Conservation (phyloP, 37 sponge, comb jelly and placozoan genomes). For the Halichondria panicea region DNA sequence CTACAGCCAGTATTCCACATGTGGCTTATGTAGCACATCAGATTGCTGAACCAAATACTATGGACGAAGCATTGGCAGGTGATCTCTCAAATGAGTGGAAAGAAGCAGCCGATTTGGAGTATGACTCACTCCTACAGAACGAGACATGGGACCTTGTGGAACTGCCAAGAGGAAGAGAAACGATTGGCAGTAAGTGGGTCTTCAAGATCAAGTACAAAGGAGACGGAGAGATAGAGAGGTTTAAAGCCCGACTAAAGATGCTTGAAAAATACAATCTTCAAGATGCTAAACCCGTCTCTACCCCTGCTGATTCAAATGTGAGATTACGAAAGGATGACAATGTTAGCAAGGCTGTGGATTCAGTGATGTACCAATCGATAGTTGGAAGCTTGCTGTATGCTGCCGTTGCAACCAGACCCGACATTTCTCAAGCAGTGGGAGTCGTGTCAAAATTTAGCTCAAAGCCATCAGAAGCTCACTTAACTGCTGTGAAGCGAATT, state of each 20-base stretch:
- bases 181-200: conserved; percentile 46
- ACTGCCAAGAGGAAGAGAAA: conserved; percentile 14
- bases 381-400: conserved; percentile 58
- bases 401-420: conserved; percentile 39
- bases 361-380: conserved; percentile 48
- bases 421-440: conserved; percentile 56
- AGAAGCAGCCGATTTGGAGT: conserved; percentile 12
- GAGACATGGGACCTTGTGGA: conserved; percentile 31
- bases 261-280: conserved; percentile 25
- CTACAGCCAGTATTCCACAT: conserved; percentile 8
- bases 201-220: conserved; percentile 34
- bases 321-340: conserved; percentile 46
- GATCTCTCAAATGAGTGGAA: conserved; percentile 1
- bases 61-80: conserved; percentile 12
- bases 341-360: conserved; percentile 40
- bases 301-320: conserved; percentile 25
- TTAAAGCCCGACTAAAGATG: conserved; percentile 29
- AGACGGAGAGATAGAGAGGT: conserved; percentile 32
- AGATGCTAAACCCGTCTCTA: conserved; percentile 35
- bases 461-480: conserved; percentile 33
- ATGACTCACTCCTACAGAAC: conserved; percentile 20
- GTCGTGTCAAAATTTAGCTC: conserved; percentile 35
- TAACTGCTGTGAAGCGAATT: conserved; percentile 49
- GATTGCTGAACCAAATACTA: conserved; percentile 11
- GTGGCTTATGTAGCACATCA: conserved; percentile 10